Conservation (phyloP, 35 echinoderm and acorn worm genomes). For the Apostichopus japonicus region DNA sequence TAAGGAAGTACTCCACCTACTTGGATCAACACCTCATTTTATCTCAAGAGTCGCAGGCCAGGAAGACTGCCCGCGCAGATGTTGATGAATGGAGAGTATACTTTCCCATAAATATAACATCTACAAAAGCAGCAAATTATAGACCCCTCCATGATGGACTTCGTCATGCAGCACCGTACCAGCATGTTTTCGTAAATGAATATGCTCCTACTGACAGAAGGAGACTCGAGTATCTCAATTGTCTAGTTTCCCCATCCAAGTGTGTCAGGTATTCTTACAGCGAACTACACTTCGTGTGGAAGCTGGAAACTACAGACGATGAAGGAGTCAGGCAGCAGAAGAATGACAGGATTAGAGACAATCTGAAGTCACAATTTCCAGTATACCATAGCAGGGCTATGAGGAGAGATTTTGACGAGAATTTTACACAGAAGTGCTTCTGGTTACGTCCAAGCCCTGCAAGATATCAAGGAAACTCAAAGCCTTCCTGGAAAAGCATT, state of each 20-base stretch:
- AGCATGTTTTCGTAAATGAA: constrained; percentile 24
- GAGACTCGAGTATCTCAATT: constrained; percentile 5
- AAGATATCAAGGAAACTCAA: not conserved
- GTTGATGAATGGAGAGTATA: constrained; percentile 66
- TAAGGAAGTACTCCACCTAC: constrained; percentile 56
- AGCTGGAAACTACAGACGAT: not conserved
- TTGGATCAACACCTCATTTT: constrained; percentile 19
- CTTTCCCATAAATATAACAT: not conserved
- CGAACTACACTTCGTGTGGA: constrained; percentile 33
- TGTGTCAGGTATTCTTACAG: constrained; percentile 21
- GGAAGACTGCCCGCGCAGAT: constrained; percentile 45
- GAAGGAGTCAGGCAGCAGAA: not conserved
- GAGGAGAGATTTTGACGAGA: constrained; percentile 21
- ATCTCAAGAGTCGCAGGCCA: not conserved
- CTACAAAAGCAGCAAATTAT: constrained; percentile 57
- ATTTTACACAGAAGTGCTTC: not conserved
- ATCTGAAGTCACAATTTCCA: not conserved
- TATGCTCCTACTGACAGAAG: constrained; percentile 24
- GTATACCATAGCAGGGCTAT: not conserved
- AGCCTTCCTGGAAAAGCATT: constrained; percentile 46
- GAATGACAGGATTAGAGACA: not conserved
- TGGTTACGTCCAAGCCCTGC: constrained; percentile 8
- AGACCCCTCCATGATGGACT: constrained; percentile 33
- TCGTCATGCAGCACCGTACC: not conserved
- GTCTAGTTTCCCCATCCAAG: not conserved